phyloP scores from a whole-genome alignment of 2,113 vertebrate genomes.

The Lampris incognitus region DNA sequence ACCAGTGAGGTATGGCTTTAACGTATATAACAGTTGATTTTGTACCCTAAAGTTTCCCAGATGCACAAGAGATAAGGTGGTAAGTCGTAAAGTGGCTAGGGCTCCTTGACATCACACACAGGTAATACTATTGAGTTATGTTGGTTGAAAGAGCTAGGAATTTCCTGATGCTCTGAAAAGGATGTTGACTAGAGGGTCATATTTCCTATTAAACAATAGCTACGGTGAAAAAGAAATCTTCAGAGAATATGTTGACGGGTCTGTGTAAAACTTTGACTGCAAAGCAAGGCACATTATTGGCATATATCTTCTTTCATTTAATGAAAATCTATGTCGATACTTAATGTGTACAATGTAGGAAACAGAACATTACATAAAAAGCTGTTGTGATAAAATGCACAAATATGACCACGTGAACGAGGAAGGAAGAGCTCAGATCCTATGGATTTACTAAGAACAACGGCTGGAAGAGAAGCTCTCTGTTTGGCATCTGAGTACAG shows the following conservation, averaged over 20 bases:
- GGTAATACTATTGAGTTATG: slow-evolving; percentile 29
- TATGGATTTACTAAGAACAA: background rate
- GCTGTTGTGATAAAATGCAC: slow-evolving; percentile 18
- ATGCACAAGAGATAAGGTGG: background rate
- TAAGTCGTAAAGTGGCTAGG: background rate
- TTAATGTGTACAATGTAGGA: slow-evolving; percentile 22
- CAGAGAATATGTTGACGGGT: slow-evolving; percentile 18
- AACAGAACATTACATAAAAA: slow-evolving; percentile 42
- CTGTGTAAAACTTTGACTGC: background rate
- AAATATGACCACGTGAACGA: slow-evolving; percentile 13
- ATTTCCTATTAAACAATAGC: slow-evolving; percentile 69
- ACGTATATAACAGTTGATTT: slow-evolving; percentile 41
- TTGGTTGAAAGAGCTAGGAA: slow-evolving; percentile 50
- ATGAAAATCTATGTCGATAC: slow-evolving; percentile 20
- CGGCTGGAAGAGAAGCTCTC: too few relatives aligned
- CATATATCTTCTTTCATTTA: slow-evolving; percentile 29
- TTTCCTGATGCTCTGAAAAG: slow-evolving; percentile 63
- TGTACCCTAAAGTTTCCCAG: background rate
- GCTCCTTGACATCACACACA: slow-evolving; percentile 25
- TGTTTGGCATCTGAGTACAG: too few relatives aligned
- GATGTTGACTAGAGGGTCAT: slow-evolving; percentile 61
- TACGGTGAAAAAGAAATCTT: slow-evolving; percentile 25
- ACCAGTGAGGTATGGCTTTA: slow-evolving; percentile 39
- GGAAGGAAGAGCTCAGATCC: slow-evolving; percentile 6
- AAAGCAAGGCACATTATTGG: background rate